Evolutionary conservation across 2,113 vertebrate species (phyloP), one percentile per base, ranked within the genome.

Genomic region (Myotis yumanensis): DNA sequence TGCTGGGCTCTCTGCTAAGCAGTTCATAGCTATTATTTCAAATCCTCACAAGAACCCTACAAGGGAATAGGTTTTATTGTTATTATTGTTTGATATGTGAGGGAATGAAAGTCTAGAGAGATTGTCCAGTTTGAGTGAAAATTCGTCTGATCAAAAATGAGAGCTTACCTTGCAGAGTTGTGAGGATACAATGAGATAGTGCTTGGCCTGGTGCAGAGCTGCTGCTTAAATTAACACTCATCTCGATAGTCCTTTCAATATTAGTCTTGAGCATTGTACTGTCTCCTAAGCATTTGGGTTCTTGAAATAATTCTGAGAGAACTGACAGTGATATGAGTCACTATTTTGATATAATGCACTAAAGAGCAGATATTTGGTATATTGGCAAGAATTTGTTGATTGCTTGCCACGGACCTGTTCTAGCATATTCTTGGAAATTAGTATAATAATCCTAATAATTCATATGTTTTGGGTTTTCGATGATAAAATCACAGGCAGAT

Each of bases 51-150:
- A 94, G 80, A 92, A 85, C 15, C 25, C 28, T 62, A 16, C 2
- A n/a, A 69, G 2, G 20, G 23, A 40, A 14, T 59, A 40, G 14
- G 30, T 64, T 57, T 57, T 71, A 75, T 87, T 30, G 77, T 57
- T 32, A 43, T 59, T 1, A 11, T 52, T 75, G 7, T 80, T 93
- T 73, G 72, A 91, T 28, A 66, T 54, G 40, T 62, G 37, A 57
- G 64, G 37, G 82, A 94, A 95, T 95, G 84, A 66, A 89, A 94
- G 48, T 59, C 66, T 77, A 71, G 46, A 91, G 32, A 91, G 37
- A 17, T 52, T 72, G 20, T 87, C n/a, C 22, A 59, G 35, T 22
- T 15, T 86, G 14, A 51, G 43, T 85, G 18, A 77, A 86, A 9
- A 89, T 51, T 48, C 7, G 54, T 79, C 64, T 69, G 76, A 66